These are phyloP conservation scores for Tolmerus cingulatus DNA, from an alignment of 2,888 invertebrate species.

Conservation along the genomic window DNA sequence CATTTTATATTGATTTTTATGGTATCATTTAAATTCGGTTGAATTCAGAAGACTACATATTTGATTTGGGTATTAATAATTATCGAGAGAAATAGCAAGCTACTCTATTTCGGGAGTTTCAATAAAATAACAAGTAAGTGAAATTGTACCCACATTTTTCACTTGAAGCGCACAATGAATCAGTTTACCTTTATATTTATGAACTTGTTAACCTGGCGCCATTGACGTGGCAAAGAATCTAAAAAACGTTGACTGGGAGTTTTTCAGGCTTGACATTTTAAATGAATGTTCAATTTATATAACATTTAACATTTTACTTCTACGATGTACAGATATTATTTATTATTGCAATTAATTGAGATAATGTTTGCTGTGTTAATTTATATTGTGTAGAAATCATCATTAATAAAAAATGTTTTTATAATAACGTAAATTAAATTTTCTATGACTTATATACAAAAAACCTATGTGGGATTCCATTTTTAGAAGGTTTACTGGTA, in stretches of 20 bases:
- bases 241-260: neutral
- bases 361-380: neutral
- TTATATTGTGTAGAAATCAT: neutral
- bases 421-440: too few relatives aligned
- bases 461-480: too few relatives aligned
- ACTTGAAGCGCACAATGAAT: neutral
- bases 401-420: too few relatives aligned
- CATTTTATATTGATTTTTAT: neutral
- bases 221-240: neutral
- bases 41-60: neutral
- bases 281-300: neutral
- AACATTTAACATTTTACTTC: neutral
- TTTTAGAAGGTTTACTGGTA: too few relatives aligned
- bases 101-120: neutral
- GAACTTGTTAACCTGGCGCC: neutral
- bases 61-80: neutral
- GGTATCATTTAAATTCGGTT: neutral
- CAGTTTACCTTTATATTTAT: neutral
- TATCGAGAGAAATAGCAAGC: neutral
- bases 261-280: neutral
- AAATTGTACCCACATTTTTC: too few relatives aligned
- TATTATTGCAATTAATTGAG: neutral
- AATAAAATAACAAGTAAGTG: too few relatives aligned
- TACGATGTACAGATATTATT: neutral
- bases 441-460: too few relatives aligned